These are phyloP conservation scores for Himantopus leucocephalus DNA, from an alignment of 2,113 vertebrate species.

Conservation along the genomic window DNA sequence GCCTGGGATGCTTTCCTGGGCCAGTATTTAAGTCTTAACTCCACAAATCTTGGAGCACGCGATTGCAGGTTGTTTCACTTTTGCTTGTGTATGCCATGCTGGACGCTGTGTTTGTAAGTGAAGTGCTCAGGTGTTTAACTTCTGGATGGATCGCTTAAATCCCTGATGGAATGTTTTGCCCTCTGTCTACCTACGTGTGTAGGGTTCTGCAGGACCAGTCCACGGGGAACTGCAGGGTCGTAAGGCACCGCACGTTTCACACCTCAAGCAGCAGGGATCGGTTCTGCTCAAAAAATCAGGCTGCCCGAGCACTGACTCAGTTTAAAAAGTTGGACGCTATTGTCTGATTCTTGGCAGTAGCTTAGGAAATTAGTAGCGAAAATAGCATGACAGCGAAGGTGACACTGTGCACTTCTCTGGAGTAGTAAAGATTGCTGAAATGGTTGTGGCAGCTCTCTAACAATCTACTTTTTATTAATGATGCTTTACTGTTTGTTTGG, in stretches of 20 bases:
- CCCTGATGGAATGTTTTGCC: rapidly evolving
- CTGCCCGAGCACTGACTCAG: rapidly evolving
- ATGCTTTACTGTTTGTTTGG: background rate
- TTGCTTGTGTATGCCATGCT: rapidly evolving
- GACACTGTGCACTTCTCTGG: background rate
- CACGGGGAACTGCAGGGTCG: rapidly evolving
- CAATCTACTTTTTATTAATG: background rate
- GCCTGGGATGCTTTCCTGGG: background rate
- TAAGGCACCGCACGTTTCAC: rapidly evolving
- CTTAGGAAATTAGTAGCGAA: background rate
- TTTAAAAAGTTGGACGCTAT: background rate
- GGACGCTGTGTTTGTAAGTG: background rate
- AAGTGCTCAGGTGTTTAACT: background rate
- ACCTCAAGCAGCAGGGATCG: background rate
- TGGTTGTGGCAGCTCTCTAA: background rate
- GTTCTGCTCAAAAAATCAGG: background rate
- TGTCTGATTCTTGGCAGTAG: background rate
- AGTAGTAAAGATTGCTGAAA: background rate
- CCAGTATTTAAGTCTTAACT: background rate
- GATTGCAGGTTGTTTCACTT: background rate
- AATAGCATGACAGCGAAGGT: background rate
- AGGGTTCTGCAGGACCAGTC: background rate
- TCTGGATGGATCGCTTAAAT: rapidly evolving
- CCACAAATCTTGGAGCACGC: background rate
- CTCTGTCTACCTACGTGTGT: rapidly evolving